Evolutionary conservation across 1,140 invertebrate genomes (phyloP).

Genomic region (Lordiphosa collinella): DNA sequence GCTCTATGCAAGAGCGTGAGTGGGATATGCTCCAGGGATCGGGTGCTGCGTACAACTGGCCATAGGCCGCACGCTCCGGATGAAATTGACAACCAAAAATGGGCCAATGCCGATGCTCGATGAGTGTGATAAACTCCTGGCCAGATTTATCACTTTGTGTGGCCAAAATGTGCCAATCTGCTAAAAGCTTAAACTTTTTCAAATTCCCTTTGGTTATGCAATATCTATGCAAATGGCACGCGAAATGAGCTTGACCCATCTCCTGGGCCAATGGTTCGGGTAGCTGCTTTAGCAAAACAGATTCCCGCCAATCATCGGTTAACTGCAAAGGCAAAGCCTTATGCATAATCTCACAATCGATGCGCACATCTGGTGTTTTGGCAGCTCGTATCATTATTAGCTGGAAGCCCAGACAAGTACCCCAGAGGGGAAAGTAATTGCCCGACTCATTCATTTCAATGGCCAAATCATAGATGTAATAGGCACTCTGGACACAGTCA

Average conservation of each 20-base stretch:
- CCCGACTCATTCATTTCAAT: constrained; percentile 84
- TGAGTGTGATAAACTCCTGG: constrained; percentile 83
- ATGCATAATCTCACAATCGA: constrained; percentile 29
- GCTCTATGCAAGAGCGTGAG: constrained; percentile 81
- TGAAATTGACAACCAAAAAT: constrained; percentile 94
- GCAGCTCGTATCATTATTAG: constrained; percentile 86
- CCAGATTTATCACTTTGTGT: constrained; percentile 84
- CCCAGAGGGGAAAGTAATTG: constrained; percentile 91
- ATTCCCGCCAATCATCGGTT: constrained; percentile 71
- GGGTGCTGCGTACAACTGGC: constrained; percentile 83
- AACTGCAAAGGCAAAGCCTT: constrained; percentile 33
- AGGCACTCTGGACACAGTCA: constrained; percentile 82
- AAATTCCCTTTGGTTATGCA: constrained; percentile 84
- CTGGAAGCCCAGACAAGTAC: constrained; percentile 94
- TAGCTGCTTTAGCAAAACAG: constrained; percentile 82
- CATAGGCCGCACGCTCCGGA: constrained; percentile 92
- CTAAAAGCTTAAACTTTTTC: constrained; percentile 80
- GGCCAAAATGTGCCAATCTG: constrained; percentile 86
- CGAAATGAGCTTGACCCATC: constrained; percentile 83
- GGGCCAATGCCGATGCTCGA: constrained; percentile 86
- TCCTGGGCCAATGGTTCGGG: constrained; percentile 81
- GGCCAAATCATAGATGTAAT: constrained; percentile 83
- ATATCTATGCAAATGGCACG: constrained; percentile 87
- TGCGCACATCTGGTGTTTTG: constrained; percentile 61
- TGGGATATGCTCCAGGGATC: constrained; percentile 81